A percentile compares a stretch with the other conserved stretches of the same genome.
phyloP scores from a whole-genome alignment of 1,140 invertebrate species.

The Papilio machaon region DNA sequence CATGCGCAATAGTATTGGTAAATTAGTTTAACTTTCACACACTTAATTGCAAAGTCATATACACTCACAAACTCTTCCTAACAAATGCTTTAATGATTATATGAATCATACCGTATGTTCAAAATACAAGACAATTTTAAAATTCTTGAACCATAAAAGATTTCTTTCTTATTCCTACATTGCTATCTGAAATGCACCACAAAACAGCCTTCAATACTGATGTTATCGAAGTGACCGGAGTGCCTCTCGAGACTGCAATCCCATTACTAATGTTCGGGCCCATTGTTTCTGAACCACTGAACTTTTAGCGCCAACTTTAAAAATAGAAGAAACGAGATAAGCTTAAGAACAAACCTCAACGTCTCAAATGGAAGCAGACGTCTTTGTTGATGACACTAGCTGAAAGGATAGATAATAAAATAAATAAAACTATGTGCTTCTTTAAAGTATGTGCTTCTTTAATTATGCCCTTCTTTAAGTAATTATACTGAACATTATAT shows the following conservation, averaged over 20 bases:
- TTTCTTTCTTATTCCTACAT: constrained; percentile 6
- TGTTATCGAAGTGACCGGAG: constrained; percentile 46
- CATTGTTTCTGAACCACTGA: constrained; percentile 55
- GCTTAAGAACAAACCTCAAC: constrained; percentile 52
- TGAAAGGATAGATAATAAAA: constrained; percentile 31
- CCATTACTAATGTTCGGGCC: constrained; percentile 53
- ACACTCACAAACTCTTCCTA: neutral
- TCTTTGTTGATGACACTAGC: constrained; percentile 34
- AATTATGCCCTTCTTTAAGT: neutral
- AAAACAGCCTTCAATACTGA: constrained; percentile 21
- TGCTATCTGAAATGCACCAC: constrained; percentile 9
- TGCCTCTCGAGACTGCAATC: constrained; percentile 49
- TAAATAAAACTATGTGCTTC: constrained; percentile 7
- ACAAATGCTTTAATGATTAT: too few relatives aligned
- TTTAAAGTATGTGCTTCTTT: neutral
- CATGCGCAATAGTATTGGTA: too few relatives aligned
- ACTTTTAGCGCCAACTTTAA: constrained; percentile 42
- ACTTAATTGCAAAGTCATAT: too few relatives aligned
- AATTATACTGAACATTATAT: neutral
- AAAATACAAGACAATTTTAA: neutral
- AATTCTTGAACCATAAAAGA: constrained; percentile 14
- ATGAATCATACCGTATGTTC: too few relatives aligned
- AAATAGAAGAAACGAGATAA: constrained; percentile 53
- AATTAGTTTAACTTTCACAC: too few relatives aligned
- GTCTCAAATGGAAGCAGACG: constrained; percentile 47